These are phyloP conservation scores for Dendrophyllia cribrosa DNA, from an alignment of 64 coral and sea anemone species.

Conservation along the genomic window DNA sequence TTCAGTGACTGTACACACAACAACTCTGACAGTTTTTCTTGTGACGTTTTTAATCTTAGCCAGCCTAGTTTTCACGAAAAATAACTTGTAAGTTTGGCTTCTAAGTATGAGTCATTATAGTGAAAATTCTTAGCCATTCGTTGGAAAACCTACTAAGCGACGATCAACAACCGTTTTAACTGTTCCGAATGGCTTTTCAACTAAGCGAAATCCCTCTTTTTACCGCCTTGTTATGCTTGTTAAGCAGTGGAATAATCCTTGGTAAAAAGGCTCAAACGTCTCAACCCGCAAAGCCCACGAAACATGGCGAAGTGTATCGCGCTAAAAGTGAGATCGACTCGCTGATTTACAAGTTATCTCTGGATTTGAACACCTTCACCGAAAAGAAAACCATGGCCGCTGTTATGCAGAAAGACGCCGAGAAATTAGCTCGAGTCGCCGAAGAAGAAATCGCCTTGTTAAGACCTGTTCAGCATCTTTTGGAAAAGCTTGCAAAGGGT, in stretches of 20 bases:
- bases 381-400: slow-evolving; percentile 22
- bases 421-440: background rate
- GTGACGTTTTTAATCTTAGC: too few species aligned
- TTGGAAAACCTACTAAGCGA: background rate
- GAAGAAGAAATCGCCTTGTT: slow-evolving; percentile 4
- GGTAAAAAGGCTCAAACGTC: background rate
- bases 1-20: too few species aligned
- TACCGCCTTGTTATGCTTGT: background rate
- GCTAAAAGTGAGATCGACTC: slow-evolving; percentile 34
- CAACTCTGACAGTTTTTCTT: too few species aligned
- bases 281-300: background rate
- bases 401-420: background rate
- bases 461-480: background rate
- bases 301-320: slow-evolving; percentile 7
- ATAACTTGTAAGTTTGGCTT: background rate
- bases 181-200: background rate
- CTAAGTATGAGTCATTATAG: background rate
- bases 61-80: background rate
- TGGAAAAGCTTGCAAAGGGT: background rate
- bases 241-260: background rate
- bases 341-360: slow-evolving; percentile 16
- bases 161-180: too few species aligned
- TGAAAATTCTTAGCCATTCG: too few species aligned
- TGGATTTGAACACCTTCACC: background rate
- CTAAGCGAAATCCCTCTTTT: background rate